phyloP scores from a whole-genome alignment of 2,113 vertebrate genomes.

The Orycteropus afer region DNA sequence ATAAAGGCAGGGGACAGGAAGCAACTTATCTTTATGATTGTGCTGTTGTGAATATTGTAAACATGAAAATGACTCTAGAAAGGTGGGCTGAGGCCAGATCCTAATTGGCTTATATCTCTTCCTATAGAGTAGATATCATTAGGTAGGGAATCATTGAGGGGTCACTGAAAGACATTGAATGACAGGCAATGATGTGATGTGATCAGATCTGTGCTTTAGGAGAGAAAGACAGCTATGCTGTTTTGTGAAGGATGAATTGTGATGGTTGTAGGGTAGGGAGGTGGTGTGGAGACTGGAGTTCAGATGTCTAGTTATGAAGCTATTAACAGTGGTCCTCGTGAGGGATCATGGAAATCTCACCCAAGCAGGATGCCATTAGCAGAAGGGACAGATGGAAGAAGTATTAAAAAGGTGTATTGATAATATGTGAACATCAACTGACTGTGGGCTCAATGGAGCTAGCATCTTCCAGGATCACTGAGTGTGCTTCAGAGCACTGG shows the following conservation, averaged over 20 bases:
- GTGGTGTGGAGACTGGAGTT: neutral
- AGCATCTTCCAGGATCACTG: neutral
- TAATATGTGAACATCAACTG: neutral
- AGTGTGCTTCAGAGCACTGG: neutral
- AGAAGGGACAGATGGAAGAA: neutral
- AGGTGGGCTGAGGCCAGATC: neutral
- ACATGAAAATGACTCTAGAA: neutral
- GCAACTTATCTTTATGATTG: neutral
- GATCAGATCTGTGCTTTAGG: neutral
- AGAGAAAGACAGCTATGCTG: neutral
- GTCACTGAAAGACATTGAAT: neutral
- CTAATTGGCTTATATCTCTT: neutral
- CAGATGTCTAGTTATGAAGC: neutral
- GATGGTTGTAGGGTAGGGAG: neutral
- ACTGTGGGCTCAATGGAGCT: no score
- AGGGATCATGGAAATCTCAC: neutral
- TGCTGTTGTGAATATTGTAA: neutral
- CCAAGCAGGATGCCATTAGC: neutral
- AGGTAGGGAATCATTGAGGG: neutral
- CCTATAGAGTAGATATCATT: neutral
- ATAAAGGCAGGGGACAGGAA: neutral
- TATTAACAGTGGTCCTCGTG: neutral
- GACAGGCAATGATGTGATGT: neutral
- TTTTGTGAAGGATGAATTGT: no score
- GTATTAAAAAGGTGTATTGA: rapidly evolving